Evolutionary conservation across 2,113 vertebrate genomes (phyloP).

Genomic region (Murina feae): DNA sequence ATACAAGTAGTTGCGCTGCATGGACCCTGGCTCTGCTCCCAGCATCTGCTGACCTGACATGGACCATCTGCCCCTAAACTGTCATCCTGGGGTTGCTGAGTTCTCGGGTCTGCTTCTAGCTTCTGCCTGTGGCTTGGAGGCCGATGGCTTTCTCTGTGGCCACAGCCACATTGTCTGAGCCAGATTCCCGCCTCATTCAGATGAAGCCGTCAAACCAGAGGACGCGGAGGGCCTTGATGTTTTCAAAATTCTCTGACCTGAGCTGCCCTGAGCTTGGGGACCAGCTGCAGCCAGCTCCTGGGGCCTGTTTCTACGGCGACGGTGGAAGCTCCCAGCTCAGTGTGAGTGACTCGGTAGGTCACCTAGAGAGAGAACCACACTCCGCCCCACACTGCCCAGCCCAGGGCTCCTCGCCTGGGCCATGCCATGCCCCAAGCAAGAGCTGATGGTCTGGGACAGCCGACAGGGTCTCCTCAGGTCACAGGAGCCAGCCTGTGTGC

Average conservation of each 20-base stretch:
- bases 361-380: not conserved
- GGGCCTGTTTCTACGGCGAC: not conserved
- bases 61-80: not conserved
- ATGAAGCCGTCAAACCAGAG: not conserved
- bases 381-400: too few relatives aligned
- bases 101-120: not conserved
- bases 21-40: not conserved
- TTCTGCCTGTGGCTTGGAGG: not conserved
- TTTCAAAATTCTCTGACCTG: not conserved
- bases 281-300: not conserved
- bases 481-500: not conserved
- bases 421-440: too few relatives aligned
- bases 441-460: not conserved
- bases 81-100: not conserved
- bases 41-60: not conserved
- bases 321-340: not conserved
- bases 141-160: not conserved
- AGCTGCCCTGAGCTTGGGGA: not conserved
- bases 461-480: not conserved
- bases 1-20: too few relatives aligned
- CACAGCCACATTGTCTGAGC: not conserved
- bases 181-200: not conserved
- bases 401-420: not conserved
- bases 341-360: not conserved
- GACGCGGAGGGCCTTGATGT: not conserved